These are phyloP conservation scores for Danaus chrysippus DNA, from an alignment of 2,888 invertebrate species.

Conservation along the genomic window DNA sequence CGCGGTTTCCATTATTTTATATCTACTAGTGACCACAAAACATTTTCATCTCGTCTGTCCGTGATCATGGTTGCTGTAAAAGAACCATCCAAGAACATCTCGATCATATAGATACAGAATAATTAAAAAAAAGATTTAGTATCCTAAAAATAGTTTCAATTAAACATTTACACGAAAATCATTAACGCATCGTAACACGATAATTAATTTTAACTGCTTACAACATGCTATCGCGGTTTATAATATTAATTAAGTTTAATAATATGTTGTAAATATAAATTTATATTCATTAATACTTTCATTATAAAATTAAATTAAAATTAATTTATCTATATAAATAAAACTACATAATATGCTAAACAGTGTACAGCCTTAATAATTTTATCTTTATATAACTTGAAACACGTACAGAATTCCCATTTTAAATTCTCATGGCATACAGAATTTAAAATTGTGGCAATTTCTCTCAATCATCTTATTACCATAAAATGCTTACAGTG, in stretches of 20 bases:
- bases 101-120: too few species aligned
- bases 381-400: not conserved
- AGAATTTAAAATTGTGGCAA: not conserved
- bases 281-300: too few species aligned
- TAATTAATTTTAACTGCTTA: not conserved
- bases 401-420: not conserved
- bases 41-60: too few species aligned
- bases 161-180: too few species aligned
- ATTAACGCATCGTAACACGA: not conserved
- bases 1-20: too few species aligned
- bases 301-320: too few species aligned
- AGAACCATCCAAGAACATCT: too few species aligned
- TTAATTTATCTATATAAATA: too few species aligned
- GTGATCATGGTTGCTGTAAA: too few species aligned
- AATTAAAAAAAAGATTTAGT: too few species aligned
- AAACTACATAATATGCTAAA: not conserved
- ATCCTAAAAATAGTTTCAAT: too few species aligned
- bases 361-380: not conserved
- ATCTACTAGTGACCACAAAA: too few species aligned
- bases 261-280: constrained; percentile 1
- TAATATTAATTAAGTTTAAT: not conserved
- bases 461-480: constrained; percentile 7
- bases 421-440: not conserved
- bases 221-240: not conserved
- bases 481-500: constrained; percentile 6